Evolutionary conservation across 1,140 invertebrate species (phyloP), one percentile per base, ranked within the genome.

Genomic region (Apis dorsata): DNA sequence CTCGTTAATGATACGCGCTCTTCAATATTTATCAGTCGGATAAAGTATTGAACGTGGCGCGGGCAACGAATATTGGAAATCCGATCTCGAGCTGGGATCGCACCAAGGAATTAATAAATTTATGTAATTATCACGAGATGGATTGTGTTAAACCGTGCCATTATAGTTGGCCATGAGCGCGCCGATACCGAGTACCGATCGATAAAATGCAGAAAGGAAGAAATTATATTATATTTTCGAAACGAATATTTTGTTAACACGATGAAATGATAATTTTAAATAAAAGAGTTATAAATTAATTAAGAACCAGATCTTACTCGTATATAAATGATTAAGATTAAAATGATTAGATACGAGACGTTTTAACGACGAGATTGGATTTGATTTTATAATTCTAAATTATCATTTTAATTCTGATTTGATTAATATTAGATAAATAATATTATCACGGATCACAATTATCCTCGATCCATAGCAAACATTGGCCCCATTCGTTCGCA

Each of bases 1-100:
- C 78, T 72, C 68, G 55, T 79, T 63, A 72, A 79, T 55, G 57
- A 62, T 53, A 71, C 68, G 24, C 34, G 78, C 34, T 53, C 72
- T 34, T 21, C 55, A 68, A 59, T 79, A 72, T 71, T 53, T 62
- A 44, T 24, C 69, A 21, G 17, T 10, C 24, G n/a, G 17, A 79
- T 63, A 2, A 79, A 62, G 60, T 72, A 79, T 79, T 63, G 57
- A 72, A n/a, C 49, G 68, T 28, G 24, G 5, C 68, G 10, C 24
- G 13, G 57, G 7, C 7, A 62, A 51, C 55, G n/a, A 17, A 17
- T 72, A 72, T 53, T 53, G 49, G 13, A 69, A 78, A 78, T 69
- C 65, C 28, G 57, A 66, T 77, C 60, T 77, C 19, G 21, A 12
- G 9, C 17, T 12, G 1, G 10, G n/a, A n/a, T n/a, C n/a, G n/a